Evolutionary conservation across 1,140 invertebrate genomes (phyloP).

Genomic region (Drosophila obscura): DNA sequence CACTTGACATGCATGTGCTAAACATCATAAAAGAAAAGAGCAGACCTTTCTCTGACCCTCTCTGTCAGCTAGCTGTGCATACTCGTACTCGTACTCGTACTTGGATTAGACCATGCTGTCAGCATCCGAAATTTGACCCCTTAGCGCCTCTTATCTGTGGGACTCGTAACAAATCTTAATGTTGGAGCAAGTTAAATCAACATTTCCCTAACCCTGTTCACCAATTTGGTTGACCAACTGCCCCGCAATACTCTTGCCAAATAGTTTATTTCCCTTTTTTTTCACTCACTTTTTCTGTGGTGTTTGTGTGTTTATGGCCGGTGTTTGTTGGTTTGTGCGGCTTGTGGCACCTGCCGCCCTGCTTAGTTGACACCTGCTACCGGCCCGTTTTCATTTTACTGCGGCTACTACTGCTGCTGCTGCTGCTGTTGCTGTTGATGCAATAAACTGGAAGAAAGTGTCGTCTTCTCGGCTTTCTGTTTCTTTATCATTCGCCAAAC

Average conservation of each 20-base stretch:
- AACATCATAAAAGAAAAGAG: too few species aligned
- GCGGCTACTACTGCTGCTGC: conserved; percentile 8
- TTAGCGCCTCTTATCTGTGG: too few species aligned
- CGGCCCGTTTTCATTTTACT: conserved; percentile 62
- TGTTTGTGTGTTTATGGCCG: conserved; percentile 22
- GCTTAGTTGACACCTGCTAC: conserved; percentile 63
- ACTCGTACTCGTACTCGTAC: too few species aligned
- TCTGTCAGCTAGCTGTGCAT: too few species aligned
- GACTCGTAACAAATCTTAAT: too few species aligned
- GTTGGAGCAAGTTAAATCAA: neutral
- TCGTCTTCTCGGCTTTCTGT: conserved; percentile 63
- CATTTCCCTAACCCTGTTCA: conserved; percentile 36
- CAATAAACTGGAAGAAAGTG: conserved; percentile 78
- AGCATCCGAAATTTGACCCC: too few species aligned
- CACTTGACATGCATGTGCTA: too few species aligned
- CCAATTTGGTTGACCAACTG: conserved; percentile 44
- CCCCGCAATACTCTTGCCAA: conserved; percentile 38
- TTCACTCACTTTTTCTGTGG: conserved; percentile 8
- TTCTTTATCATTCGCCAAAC: conserved; percentile 29
- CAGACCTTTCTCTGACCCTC: too few species aligned
- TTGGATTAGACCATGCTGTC: too few species aligned
- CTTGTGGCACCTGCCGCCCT: conserved; percentile 46
- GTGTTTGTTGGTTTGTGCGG: conserved; percentile 6
- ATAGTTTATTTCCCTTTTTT: conserved; percentile 44
- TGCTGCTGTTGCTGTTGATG: conserved; percentile 67